phyloP scores from a whole-genome alignment of 2,113 vertebrate species.

The Syrmaticus mikado region DNA sequence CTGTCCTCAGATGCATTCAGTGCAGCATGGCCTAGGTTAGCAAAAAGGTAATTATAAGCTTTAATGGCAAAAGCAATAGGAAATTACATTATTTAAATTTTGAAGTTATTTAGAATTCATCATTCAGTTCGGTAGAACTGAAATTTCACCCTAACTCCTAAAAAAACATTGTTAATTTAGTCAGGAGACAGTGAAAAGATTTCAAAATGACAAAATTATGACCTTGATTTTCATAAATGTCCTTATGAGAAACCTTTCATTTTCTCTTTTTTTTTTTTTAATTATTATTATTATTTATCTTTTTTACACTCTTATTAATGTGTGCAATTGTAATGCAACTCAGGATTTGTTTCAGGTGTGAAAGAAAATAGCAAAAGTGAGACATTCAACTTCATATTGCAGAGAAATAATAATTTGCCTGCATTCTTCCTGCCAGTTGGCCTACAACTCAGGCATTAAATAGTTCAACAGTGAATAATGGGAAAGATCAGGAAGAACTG shows the following conservation, averaged over 20 bases:
- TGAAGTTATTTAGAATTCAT: not conserved
- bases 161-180: not conserved
- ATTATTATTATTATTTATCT: not conserved
- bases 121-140: not conserved
- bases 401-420: slow-evolving; percentile 75
- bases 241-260: not conserved
- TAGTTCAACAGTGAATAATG: slow-evolving; percentile 72
- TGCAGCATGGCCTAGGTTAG: not conserved
- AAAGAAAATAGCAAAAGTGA: slow-evolving; percentile 74
- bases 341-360: slow-evolving; percentile 75
- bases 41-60: not conserved
- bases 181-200: not conserved
- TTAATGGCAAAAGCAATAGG: not conserved
- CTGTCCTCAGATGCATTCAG: not conserved
- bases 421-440: slow-evolving; percentile 54
- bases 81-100: not conserved
- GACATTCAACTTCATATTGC: slow-evolving; percentile 67
- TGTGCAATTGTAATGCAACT: slow-evolving; percentile 70
- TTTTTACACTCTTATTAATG: not conserved
- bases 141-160: not conserved
- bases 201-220: not conserved
- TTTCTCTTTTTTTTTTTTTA: not conserved
- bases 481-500: slow-evolving; percentile 53
- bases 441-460: slow-evolving; percentile 73
- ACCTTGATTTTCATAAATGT: not conserved